phyloP scores from a whole-genome alignment of 2,888 invertebrate species.

The Leptothorax acervorum region DNA sequence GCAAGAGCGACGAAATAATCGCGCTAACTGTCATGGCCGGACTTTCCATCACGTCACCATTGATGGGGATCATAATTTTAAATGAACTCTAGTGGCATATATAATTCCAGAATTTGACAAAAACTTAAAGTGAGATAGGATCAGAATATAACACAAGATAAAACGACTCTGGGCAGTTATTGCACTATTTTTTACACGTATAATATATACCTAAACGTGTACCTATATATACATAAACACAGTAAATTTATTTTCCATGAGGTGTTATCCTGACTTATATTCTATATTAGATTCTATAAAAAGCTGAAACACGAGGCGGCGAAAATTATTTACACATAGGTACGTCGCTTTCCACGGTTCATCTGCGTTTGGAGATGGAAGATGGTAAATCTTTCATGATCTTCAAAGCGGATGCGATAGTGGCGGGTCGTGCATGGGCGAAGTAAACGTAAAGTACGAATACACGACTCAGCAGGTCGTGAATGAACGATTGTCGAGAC shows the following conservation, averaged over 20 bases:
- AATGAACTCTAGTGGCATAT: background rate
- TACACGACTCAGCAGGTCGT: constrained; percentile 29
- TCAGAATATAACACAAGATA: background rate
- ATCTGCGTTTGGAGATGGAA: background rate
- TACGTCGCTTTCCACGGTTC: background rate
- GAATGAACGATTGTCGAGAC: constrained; percentile 69
- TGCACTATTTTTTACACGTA: background rate
- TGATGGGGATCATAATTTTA: constrained; percentile 3
- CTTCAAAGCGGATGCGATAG: constrained; percentile 20
- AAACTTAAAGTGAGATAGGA: background rate
- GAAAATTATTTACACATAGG: background rate
- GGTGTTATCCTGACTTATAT: background rate
- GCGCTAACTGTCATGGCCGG: background rate
- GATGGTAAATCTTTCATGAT: background rate
- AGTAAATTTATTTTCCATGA: background rate
- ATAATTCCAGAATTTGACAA: constrained; percentile 2
- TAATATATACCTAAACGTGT: too few relatives aligned
- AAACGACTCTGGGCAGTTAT: background rate
- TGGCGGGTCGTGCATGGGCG: background rate
- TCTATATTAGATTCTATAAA: background rate
- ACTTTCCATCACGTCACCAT: background rate
- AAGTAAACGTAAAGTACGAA: constrained; percentile 3
- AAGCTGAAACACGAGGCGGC: background rate
- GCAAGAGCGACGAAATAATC: constrained; percentile 40
- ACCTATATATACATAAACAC: background rate